These are phyloP conservation scores for Camponotus fellah DNA, from an alignment of 2,888 invertebrate genomes.

Conservation along the genomic window DNA sequence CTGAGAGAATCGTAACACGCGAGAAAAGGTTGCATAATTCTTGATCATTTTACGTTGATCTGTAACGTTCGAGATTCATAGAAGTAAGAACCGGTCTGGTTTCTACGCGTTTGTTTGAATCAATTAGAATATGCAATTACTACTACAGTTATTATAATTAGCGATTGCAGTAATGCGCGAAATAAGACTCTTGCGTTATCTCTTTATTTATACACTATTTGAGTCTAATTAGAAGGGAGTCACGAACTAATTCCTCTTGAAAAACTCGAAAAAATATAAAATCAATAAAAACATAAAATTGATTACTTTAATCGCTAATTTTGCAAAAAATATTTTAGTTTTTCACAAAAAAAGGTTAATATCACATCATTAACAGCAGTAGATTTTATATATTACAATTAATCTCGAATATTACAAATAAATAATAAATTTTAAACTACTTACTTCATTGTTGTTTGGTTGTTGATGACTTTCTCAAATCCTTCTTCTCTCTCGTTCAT, in stretches of 20 bases:
- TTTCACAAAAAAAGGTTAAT: neutral
- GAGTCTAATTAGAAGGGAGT: neutral
- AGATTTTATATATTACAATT: neutral
- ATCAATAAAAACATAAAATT: neutral
- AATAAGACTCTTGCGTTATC: slow-evolving; percentile 22
- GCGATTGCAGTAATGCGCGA: slow-evolving; percentile 25
- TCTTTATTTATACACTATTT: neutral
- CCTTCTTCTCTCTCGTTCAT: neutral
- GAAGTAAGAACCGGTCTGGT: slow-evolving; percentile 26
- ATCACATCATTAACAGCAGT: neutral
- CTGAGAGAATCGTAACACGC: neutral
- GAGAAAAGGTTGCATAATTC: slow-evolving; percentile 1
- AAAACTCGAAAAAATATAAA: neutral
- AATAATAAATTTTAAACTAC: neutral
- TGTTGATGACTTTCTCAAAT: neutral
- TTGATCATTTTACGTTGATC: slow-evolving; percentile 33
- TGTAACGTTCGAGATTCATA: slow-evolving; percentile 34
- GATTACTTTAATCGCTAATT: neutral
- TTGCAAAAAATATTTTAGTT: neutral
- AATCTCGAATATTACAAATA: too few species aligned
- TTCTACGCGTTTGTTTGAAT: slow-evolving; percentile 24
- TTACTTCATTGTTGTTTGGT: neutral
- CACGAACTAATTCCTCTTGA: neutral
- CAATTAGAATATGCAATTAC: slow-evolving; percentile 46
- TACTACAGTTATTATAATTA: slow-evolving; percentile 36